These are phyloP conservation scores for Euthynnus affinis DNA, from an alignment of 2,797 vertebrate genomes.

Conservation along the genomic window DNA sequence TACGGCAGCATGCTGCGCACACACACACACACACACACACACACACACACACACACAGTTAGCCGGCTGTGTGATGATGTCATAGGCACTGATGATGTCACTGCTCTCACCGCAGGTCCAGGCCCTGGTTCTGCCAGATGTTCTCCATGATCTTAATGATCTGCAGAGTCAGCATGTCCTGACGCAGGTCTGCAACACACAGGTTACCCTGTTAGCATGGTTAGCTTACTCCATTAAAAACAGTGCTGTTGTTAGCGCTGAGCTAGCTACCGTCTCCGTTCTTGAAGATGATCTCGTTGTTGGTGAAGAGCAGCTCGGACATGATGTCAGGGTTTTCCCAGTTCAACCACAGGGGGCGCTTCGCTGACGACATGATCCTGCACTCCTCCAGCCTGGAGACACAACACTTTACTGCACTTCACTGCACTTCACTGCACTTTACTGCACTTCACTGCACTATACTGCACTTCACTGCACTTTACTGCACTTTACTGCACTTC, in stretches of 20 bases:
- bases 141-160: constrained; percentile 89
- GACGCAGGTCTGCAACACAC: constrained; percentile 80
- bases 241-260: rapidly evolving
- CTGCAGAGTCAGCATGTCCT: constrained; percentile 87
- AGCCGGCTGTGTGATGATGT: constrained; percentile 25
- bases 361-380: constrained; percentile 87
- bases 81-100: constrained; percentile 13
- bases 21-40: constrained; percentile 16
- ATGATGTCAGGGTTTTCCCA: constrained; percentile 90
- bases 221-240: not conserved
- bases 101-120: constrained; percentile 82
- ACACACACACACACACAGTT: constrained; percentile 24
- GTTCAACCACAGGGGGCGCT: constrained; percentile 87
- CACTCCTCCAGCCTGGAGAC: constrained; percentile 83
- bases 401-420: not conserved
- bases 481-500: too few relatives aligned
- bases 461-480: too few relatives aligned
- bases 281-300: constrained; percentile 89
- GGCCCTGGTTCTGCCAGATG: constrained; percentile 88
- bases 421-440: too few relatives aligned
- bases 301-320: constrained; percentile 86
- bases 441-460: too few relatives aligned
- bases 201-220: not conserved
- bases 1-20: constrained; percentile 84
- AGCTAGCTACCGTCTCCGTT: constrained; percentile 83